Base-by-base conservation (phyloP, 2,888 invertebrate genomes). In the Dolichopus griseipennis region DNA sequence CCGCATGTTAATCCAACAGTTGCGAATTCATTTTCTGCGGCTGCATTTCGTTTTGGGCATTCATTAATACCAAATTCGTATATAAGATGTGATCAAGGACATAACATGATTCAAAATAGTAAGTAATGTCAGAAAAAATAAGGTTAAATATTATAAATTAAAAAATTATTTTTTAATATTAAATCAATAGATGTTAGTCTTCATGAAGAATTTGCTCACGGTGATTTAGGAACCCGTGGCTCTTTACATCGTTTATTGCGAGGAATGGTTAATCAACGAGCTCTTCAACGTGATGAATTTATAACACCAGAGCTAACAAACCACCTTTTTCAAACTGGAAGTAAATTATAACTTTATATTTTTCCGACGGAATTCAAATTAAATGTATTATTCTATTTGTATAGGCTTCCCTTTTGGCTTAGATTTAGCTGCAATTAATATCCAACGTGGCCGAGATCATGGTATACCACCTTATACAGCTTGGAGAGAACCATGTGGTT, bases 41-140 rank as follows among this genome's bases (percentile, higher is more conserved):
- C 93, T 0, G 93, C 93, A 3, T 93, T 91, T 79, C 85, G 93
- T 27, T 93, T 93, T 78, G 93, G 93, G 0, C 93, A 93, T 78
- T 93, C 93, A 64, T 82, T 95, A 71, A 92, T 95, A 4, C 92
- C 93, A 75, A 86, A 87, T 8, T 87, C 89, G 12, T 90, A 93
- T 77, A 83, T 91, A 71, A 84, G 93, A 70, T 89, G 86, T 74
- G 90, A 92, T 74, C 84, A 84, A 10, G 84, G 87, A 73, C 91
- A 91, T 75, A 83, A 86, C 62, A 85, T 88, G 0, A 80, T 91
- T 69, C 84, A 84, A 65, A 89, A 90, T 72, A 92, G 92, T 93
- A 78, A 85, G 88, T 73, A 84, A 8, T 2, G 3, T 9, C 1
- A 63, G 2, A 6, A 22, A 6, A 22, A 34, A 34, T 10, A 7